These are phyloP conservation scores for Drosophila equinoxialis DNA, from an alignment of 1,140 invertebrate species.

Conservation along the genomic window DNA sequence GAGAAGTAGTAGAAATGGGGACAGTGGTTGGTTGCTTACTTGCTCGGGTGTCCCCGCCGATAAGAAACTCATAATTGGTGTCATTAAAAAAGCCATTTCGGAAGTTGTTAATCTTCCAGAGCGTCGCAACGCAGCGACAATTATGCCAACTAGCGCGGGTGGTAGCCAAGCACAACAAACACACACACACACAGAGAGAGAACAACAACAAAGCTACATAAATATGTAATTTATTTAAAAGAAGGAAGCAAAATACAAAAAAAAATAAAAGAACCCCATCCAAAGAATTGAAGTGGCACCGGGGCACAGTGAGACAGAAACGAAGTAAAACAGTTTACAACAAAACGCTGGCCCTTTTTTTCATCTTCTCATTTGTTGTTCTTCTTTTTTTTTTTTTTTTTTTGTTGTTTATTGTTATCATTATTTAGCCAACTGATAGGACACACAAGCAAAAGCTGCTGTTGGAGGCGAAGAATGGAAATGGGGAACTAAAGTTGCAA, in stretches of 20 bases:
- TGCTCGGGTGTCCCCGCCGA: conserved; percentile 60
- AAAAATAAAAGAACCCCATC: conserved; percentile 18
- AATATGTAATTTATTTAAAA: conserved; percentile 78
- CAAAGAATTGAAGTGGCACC: conserved; percentile 19
- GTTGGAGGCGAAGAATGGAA: conserved; percentile 2
- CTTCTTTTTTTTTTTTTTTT: conserved; percentile 71
- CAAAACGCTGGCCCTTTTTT: conserved; percentile 46
- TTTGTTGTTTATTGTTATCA: conserved; percentile 81
- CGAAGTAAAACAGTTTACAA: conserved; percentile 53
- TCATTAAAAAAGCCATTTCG: conserved; percentile 80
- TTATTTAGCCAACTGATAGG: conserved; percentile 76
- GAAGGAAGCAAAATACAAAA: conserved; percentile 9
- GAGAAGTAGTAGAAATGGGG: neutral
- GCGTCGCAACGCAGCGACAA: conserved; percentile 46
- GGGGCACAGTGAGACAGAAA: neutral
- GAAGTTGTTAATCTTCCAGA: conserved; percentile 75
- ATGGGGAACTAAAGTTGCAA: neutral
- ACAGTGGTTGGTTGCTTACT: conserved; percentile 48
- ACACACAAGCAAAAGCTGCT: conserved; percentile 19
- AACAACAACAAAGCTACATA: conserved; percentile 58
- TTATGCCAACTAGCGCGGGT: conserved; percentile 65
- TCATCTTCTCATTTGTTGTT: conserved; percentile 45
- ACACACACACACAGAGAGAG: conserved; percentile 20
- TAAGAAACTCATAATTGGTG: conserved; percentile 81
- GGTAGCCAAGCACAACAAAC: neutral